Base-by-base conservation (phyloP, 2,888 invertebrate genomes). In the Papilio demoleus region DNA sequence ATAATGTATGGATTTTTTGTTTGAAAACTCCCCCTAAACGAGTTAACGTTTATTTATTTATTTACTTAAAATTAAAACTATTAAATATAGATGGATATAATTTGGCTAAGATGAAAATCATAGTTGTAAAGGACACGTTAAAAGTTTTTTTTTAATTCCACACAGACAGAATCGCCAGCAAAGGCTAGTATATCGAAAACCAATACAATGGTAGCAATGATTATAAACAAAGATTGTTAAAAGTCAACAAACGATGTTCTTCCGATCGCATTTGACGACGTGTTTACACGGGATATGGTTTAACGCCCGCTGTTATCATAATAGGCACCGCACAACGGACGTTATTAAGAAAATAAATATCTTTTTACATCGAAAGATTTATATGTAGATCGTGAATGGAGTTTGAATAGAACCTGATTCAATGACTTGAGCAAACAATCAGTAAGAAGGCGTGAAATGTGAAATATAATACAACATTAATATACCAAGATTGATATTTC, bases 291-390 rank as follows among this genome's bases (percentile, higher is more conserved):
- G 75, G 73, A 75, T 76, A 72, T 74, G n/a, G 76, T 78, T 81
- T 77, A 77, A 75, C 81, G 76, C 74, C 75, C 75, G 75, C 74
- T 78, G 74, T 77, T 79, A 76, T 79, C 72, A 63, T 61, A 50
- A 68, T 42, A 62, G 65, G 72, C 66, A 53, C 71, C 56, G n/a
- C n/a, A 68, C 65, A 68, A 65, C 63, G 68, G 63, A 40, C 64
- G 36, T 56, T 63, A 70, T 70, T 70, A 68, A 67, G 65, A 62
- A 71, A 71, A 71, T 68, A 71, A 62, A 67, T 34, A 40, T 40
- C 24, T 19, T 58, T 64, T 65, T 60, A 50, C 66, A 42, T 58
- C 36, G 65, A 70, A 34, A 42, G 56, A 53, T 65, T 69, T 42
- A 56, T 61, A 50, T 61, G 27, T 34, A 19, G 6, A 68, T 27